Conservation (phyloP, 2,113 vertebrate species). For the Chaetodon trifascialis region DNA sequence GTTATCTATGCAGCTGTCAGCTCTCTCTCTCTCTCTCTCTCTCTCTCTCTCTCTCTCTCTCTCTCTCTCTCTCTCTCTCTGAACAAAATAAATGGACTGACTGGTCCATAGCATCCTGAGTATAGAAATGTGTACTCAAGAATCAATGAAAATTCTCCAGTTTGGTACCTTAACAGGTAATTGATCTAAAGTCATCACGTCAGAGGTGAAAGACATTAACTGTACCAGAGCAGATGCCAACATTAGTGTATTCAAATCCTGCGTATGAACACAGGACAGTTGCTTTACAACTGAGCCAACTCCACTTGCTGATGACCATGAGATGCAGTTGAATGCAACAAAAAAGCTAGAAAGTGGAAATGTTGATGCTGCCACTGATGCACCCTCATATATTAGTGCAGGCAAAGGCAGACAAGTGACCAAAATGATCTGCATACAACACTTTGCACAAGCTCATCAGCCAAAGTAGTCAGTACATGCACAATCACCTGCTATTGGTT, state of each 20-base stretch:
- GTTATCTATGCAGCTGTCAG: conserved; percentile 88
- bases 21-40: conserved; percentile 1
- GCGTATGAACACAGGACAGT: too few relatives aligned
- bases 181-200: neutral
- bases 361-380: neutral
- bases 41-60: conserved; percentile 1
- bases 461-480: neutral
- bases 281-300: neutral
- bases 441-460: neutral
- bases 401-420: neutral
- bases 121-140: neutral
- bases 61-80: too few relatives aligned
- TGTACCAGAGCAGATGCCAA: neutral
- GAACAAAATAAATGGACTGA: neutral
- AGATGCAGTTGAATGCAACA: neutral
- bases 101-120: neutral
- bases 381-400: neutral
- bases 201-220: neutral
- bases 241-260: neutral
- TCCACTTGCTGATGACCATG: neutral
- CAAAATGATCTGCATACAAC: neutral
- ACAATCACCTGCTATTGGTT: neutral
- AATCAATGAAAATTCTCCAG: neutral
- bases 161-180: neutral
- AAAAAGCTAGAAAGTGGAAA: neutral